These are phyloP conservation scores for Bufo bufo DNA, from an alignment of 2,113 vertebrate genomes.

Conservation along the genomic window DNA sequence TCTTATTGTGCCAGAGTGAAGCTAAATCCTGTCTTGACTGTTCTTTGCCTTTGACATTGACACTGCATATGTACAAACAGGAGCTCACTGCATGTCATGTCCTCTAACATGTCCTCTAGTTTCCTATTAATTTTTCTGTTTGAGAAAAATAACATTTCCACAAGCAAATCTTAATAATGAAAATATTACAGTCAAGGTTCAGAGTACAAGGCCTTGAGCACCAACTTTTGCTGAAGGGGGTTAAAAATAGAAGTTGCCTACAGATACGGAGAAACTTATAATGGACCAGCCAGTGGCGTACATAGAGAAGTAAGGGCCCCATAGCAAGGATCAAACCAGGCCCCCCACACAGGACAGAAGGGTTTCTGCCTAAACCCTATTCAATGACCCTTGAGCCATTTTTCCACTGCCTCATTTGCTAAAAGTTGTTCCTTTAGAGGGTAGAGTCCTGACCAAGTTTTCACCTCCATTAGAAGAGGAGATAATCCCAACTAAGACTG, in stretches of 20 bases:
- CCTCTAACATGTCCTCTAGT: background rate
- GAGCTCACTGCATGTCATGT: background rate
- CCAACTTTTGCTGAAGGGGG: background rate
- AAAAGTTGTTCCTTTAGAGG: no score
- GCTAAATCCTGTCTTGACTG: conserved; percentile 68
- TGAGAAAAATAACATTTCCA: background rate
- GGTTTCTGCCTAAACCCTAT: no score
- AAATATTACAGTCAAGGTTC: background rate
- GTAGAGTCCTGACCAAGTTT: no score
- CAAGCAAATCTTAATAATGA: background rate
- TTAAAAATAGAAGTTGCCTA: background rate
- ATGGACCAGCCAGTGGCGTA: background rate
- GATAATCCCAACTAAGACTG: no score
- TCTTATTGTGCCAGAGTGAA: conserved; percentile 72
- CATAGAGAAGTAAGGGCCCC: no score
- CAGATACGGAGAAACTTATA: background rate
- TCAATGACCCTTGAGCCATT: no score
- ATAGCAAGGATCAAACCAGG: no score
- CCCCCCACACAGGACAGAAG: no score
- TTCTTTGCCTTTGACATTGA: conserved; percentile 76
- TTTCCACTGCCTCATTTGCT: no score
- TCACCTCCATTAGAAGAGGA: no score
- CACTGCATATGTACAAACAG: conserved; percentile 56
- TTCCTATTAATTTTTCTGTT: background rate
- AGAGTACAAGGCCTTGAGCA: background rate